A percentile compares a stretch with the other conserved stretches of the same genome.
Evolutionary conservation across 2,113 vertebrate genomes (phyloP).

Genomic region (Perognathus longimembris): DNA sequence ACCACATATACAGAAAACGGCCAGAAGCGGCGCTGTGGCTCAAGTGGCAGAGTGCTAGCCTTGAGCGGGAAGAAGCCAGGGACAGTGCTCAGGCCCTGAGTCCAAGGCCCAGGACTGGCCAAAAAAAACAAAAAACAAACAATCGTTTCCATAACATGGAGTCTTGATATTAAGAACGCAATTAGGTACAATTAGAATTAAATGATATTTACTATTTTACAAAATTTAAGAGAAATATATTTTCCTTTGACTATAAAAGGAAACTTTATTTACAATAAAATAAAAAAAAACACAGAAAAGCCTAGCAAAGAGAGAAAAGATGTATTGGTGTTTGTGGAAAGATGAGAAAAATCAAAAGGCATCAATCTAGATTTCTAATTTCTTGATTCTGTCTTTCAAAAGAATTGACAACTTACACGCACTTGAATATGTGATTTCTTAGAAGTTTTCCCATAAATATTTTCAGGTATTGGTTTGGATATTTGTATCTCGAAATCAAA

Average conservation of each 20-base stretch:
- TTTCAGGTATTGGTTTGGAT: background rate
- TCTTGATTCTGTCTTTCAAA: background rate
- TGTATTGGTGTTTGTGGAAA: background rate
- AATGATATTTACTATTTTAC: background rate
- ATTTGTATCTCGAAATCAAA: background rate
- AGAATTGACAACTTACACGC: background rate
- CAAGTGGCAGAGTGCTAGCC: too few species aligned
- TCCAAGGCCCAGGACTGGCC: too few species aligned
- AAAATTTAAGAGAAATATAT: background rate
- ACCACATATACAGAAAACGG: too few species aligned
- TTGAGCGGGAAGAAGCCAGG: too few species aligned
- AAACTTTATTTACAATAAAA: background rate
- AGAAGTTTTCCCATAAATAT: background rate
- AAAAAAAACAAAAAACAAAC: too few species aligned
- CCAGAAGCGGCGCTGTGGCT: too few species aligned
- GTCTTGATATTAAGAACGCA: background rate
- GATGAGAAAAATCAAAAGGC: background rate
- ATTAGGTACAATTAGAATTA: background rate
- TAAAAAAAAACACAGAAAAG: too few species aligned
- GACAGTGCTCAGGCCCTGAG: too few species aligned
- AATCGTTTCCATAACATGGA: too few species aligned
- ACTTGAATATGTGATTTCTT: background rate
- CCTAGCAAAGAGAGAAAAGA: background rate
- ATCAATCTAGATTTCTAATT: background rate
- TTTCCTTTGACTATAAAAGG: background rate